phyloP scores from a whole-genome alignment of 1,140 invertebrate genomes.

The Apolygus lucorum region DNA sequence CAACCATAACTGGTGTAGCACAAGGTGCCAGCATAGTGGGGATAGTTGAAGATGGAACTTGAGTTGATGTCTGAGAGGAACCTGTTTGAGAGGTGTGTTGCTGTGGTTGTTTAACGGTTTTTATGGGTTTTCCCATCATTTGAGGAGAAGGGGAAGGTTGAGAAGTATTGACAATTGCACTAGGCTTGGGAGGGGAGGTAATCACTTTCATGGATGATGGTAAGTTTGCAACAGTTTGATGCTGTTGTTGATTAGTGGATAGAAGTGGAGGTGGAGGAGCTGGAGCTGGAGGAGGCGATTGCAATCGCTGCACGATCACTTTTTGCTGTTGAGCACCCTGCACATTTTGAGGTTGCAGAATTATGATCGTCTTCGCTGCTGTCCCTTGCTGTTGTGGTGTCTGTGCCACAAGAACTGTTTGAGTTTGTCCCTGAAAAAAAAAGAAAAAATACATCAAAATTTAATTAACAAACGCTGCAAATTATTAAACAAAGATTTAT shows the following conservation, averaged over 20 bases:
- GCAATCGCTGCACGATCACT: conserved; percentile 48
- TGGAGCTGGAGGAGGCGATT: conserved; percentile 27
- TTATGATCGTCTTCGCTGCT: conserved; percentile 60
- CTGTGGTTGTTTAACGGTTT: neutral
- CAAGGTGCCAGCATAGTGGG: conserved; percentile 27
- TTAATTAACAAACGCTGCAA: too few relatives aligned
- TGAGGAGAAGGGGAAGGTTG: conserved; percentile 34
- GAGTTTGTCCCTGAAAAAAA: conserved; percentile 46
- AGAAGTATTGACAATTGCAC: conserved; percentile 26
- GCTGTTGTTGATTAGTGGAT: conserved; percentile 36
- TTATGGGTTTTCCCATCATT: neutral
- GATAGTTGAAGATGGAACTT: conserved; percentile 26
- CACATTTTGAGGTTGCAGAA: conserved; percentile 51
- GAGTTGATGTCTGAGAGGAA: conserved; percentile 22
- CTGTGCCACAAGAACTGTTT: conserved; percentile 52
- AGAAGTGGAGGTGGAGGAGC: conserved; percentile 35
- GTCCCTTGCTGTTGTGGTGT: conserved; percentile 52
- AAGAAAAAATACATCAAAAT: conserved; percentile 10
- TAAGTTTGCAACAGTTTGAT: conserved; percentile 31
- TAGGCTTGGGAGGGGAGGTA: conserved; percentile 34
- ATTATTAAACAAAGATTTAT: too few relatives aligned
- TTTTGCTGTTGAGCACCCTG: conserved; percentile 42
- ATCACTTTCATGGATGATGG: conserved; percentile 40
- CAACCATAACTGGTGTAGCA: conserved; percentile 36
- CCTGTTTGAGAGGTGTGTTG: neutral